Percentiles rank a stretch among this genome's conserved stretches.
Conservation (phyloP, 2,888 invertebrate species). For the Callyntrura sp. region DNA sequence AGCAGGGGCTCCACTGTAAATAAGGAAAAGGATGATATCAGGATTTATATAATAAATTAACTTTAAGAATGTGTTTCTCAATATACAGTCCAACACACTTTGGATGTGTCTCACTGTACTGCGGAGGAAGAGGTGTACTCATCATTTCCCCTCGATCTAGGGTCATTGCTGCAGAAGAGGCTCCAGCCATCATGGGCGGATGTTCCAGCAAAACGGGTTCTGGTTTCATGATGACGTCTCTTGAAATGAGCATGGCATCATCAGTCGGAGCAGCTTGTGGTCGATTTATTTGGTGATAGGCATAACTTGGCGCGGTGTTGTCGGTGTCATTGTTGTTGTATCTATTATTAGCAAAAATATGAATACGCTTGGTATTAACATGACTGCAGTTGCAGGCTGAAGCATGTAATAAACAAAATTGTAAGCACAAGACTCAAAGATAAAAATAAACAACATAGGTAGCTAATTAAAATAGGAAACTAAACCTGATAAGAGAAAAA, state of each 20-base stretch:
- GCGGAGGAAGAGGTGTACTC: slow-evolving; percentile 83
- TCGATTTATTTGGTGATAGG: slow-evolving; percentile 75
- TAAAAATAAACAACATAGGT: slow-evolving; percentile 27
- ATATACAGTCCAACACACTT: slow-evolving; percentile 77
- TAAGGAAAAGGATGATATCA: slow-evolving; percentile 36
- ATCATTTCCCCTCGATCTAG: slow-evolving; percentile 73
- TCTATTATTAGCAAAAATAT: neutral
- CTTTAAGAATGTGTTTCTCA: neutral
- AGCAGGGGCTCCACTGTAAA: slow-evolving; percentile 83
- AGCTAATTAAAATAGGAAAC: slow-evolving; percentile 22
- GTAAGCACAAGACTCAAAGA: neutral
- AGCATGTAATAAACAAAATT: too few relatives aligned
- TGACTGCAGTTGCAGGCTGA: too few relatives aligned
- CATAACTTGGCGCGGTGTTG: slow-evolving; percentile 58
- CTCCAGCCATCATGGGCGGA: slow-evolving; percentile 27
- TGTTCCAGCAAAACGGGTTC: slow-evolving; percentile 56
- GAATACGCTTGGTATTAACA: too few relatives aligned
- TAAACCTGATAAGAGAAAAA: slow-evolving; percentile 80
- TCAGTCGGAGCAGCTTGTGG: slow-evolving; percentile 65
- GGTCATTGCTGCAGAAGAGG: neutral
- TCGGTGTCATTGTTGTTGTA: slow-evolving; percentile 74
- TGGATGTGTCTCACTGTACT: slow-evolving; percentile 83
- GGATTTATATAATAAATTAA: neutral
- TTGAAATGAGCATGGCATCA: slow-evolving; percentile 68
- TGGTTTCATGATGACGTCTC: slow-evolving; percentile 78